Base-by-base conservation (phyloP, 1,140 invertebrate species). In the Cotesia glomerata region DNA sequence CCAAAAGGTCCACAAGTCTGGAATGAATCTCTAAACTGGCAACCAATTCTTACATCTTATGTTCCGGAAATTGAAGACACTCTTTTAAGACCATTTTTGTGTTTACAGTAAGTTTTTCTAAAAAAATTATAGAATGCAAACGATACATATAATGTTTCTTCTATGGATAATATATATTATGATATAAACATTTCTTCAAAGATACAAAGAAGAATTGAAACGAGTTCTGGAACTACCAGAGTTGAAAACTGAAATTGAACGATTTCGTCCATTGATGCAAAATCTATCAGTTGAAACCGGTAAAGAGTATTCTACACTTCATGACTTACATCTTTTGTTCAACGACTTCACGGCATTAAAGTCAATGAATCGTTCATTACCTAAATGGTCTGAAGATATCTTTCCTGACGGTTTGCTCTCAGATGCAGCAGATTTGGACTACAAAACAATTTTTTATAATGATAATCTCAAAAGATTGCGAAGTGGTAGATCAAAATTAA, bases 1-100 rank as follows among this genome's bases (percentile, higher is more conserved):
- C 90, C 90, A 2, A 63, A 77, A 14, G 65, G 75, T 0, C 52
- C 73, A 0, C 88, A 90, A 71, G 75, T 73, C 34, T 90, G 89
- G 89, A 85, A 61, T 16, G 3, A 61, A 7, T 45, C 80, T 18
- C 73, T 86, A 18, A 18, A 65, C 1, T 86, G 85, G 84, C 76
- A 81, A 36, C 80, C 82, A 1, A 83, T 85, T 72, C 83, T 82
- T 1, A 77, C 74, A 1, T 26, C 71, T 13, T 81, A 80, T 52
- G 73, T 68, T 32, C 71, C 74, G 2, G 58, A 74, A 52, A 69
- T 70, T 51, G 71, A 79, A n/a, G 82, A 85, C 62, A 69, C 76
- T 39, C 9, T 81, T 3, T 54, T 81, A 5, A 70, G 66, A 64
- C 9, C 72, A 5, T 9, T 71, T 1, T 0, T n/a, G 2, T 79